A percentile compares a stretch with the other conserved stretches of the same genome.
Conservation (phyloP, 2,888 invertebrate genomes). For the Rhagonycha fulva region DNA sequence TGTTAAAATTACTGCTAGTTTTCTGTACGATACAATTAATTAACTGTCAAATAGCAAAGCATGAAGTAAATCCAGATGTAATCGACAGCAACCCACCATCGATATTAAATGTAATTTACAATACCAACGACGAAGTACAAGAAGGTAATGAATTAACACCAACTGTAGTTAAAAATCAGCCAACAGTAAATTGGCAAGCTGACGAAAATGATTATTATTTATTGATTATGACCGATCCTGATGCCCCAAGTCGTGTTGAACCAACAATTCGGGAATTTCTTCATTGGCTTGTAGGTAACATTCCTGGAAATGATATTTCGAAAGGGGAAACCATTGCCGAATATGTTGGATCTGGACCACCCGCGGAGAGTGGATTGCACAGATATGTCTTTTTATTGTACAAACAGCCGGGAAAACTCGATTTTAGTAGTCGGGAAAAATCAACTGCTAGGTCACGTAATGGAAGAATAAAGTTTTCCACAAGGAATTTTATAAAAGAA, state of each 20-base stretch:
- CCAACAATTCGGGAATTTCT: slow-evolving; percentile 76
- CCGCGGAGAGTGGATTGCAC: slow-evolving; percentile 73
- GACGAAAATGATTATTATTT: slow-evolving; percentile 43
- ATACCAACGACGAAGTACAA: not conserved
- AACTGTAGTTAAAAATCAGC: slow-evolving; percentile 42
- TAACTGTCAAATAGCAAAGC: not conserved
- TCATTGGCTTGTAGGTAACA: slow-evolving; percentile 79
- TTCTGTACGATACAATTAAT: not conserved
- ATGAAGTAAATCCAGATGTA: not conserved
- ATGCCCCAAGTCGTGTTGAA: slow-evolving; percentile 72
- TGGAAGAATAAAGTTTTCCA: slow-evolving; percentile 36
- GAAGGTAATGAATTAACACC: slow-evolving; percentile 43
- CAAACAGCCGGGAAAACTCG: slow-evolving; percentile 45
- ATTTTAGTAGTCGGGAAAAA: slow-evolving; percentile 39
- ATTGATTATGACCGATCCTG: slow-evolving; percentile 68
- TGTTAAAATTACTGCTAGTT: not conserved
- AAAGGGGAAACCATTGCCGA: slow-evolving; percentile 68
- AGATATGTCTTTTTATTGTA: slow-evolving; percentile 72
- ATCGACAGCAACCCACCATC: not conserved
- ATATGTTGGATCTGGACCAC: slow-evolving; percentile 71
- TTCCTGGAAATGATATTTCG: slow-evolving; percentile 63
- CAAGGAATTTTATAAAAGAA: slow-evolving; percentile 34
- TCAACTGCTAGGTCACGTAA: slow-evolving; percentile 39
- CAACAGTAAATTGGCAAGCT: slow-evolving; percentile 43
- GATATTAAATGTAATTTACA: not conserved